Conservation (phyloP, 2,797 vertebrate species). For the Acridotheres tristis region DNA sequence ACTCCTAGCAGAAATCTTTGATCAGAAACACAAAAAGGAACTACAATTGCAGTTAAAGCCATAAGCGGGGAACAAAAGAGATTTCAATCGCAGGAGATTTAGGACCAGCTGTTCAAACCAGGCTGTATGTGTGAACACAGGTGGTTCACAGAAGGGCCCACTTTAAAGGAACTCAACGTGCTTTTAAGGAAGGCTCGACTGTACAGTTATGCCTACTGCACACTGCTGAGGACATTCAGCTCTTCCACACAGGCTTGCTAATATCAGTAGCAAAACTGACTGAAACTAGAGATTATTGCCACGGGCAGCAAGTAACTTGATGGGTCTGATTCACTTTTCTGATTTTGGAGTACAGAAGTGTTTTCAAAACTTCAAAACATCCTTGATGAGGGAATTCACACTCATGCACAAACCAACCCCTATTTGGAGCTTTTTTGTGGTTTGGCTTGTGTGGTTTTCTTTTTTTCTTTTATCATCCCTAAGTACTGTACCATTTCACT, state of each 20-base stretch:
- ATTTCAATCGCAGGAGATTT: neutral
- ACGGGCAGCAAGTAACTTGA: neutral
- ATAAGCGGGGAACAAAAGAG: neutral
- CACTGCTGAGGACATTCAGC: neutral
- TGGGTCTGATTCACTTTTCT: neutral
- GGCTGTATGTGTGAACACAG: neutral
- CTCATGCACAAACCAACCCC: fast-evolving
- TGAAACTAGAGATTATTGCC: neutral
- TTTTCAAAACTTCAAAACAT: neutral
- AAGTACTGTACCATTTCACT: neutral
- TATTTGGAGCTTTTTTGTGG: neutral
- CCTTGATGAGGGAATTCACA: neutral
- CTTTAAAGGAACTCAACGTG: fast-evolving
- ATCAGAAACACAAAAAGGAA: neutral
- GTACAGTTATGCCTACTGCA: neutral
- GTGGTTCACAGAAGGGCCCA: neutral
- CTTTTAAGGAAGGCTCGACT: neutral
- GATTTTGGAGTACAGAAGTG: neutral
- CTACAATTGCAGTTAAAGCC: neutral
- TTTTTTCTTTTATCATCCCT: neutral
- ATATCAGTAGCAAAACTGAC: neutral
- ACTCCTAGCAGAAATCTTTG: neutral
- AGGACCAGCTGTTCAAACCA: neutral
- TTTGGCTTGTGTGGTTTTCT: neutral
- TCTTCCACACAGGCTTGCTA: neutral